Evolutionary conservation across 2,797 vertebrate genomes (phyloP).

Genomic region (Amblyopsis hoosieri): DNA sequence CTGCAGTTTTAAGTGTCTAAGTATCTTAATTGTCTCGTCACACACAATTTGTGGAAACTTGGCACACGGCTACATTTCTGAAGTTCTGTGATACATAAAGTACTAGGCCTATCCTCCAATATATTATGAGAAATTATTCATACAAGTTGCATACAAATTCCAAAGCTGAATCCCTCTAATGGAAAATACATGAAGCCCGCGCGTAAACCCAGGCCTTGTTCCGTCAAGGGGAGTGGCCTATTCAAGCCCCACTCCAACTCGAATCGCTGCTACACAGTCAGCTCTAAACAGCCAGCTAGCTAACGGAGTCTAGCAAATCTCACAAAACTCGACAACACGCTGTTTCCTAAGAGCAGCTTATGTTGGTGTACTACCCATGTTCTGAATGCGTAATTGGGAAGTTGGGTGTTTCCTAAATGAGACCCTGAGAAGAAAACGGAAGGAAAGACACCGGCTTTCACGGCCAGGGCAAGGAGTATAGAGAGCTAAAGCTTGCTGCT

Average conservation of each 20-base stretch:
- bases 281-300: slow-evolving; percentile 67
- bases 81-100: too few species aligned
- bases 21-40: too few species aligned
- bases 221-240: slow-evolving; percentile 44
- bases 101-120: too few species aligned
- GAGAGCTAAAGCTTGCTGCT: slow-evolving; percentile 58
- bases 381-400: slow-evolving; percentile 20
- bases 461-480: slow-evolving; percentile 51
- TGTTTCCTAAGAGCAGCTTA: slow-evolving; percentile 9
- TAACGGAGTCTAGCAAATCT: slow-evolving; percentile 65
- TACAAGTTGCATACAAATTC: too few species aligned
- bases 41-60: too few species aligned
- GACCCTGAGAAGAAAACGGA: slow-evolving; percentile 37
- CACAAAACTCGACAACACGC: slow-evolving; percentile 48
- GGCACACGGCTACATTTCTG: too few species aligned
- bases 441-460: slow-evolving; percentile 68
- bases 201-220: slow-evolving; percentile 37
- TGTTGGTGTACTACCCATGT: slow-evolving; percentile 9
- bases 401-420: slow-evolving; percentile 25
- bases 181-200: neutral
- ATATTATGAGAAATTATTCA: too few species aligned
- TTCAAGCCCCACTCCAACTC: slow-evolving; percentile 34
- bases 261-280: slow-evolving; percentile 52
- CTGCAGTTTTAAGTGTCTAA: neutral
- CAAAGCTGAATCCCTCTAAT: too few species aligned